A percentile compares a stretch with the other conserved stretches of the same genome.
These are phyloP conservation scores for Apamea epomidion DNA, from an alignment of 2,888 invertebrate species.

Conservation along the genomic window DNA sequence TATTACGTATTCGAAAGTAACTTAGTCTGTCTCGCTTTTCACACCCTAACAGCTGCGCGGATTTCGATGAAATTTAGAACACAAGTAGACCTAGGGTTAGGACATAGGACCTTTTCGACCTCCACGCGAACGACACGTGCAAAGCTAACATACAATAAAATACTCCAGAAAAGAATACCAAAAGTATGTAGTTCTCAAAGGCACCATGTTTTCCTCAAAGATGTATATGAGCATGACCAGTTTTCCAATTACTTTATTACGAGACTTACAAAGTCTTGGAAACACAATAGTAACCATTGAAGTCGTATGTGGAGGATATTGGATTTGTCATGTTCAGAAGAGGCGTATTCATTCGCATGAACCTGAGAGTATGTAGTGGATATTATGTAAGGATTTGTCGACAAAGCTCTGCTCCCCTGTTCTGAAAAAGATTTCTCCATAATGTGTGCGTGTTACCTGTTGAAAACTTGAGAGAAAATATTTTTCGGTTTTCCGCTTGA, in stretches of 20 bases:
- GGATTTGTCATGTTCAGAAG: slow-evolving; percentile 48
- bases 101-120: not conserved
- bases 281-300: slow-evolving; percentile 39
- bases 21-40: not conserved
- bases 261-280: slow-evolving; percentile 31
- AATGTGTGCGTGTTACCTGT: slow-evolving; percentile 38
- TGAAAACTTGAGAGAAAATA: slow-evolving; percentile 44
- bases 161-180: not conserved
- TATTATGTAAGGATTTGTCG: slow-evolving; percentile 56
- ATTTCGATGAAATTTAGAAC: not conserved
- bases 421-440: slow-evolving; percentile 47
- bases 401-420: slow-evolving; percentile 35
- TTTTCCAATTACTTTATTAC: slow-evolving; percentile 39
- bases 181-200: slow-evolving; percentile 10
- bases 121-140: not conserved
- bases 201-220: not conserved
- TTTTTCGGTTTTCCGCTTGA: not conserved
- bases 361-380: slow-evolving; percentile 30
- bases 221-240: slow-evolving; percentile 15
- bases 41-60: not conserved
- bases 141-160: not conserved
- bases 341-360: slow-evolving; percentile 41
- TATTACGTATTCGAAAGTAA: not conserved
- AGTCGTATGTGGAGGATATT: slow-evolving; percentile 35
- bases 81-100: not conserved